Evolutionary conservation across 2,113 vertebrate species (phyloP).

Genomic region (Aptenodytes forsteri): DNA sequence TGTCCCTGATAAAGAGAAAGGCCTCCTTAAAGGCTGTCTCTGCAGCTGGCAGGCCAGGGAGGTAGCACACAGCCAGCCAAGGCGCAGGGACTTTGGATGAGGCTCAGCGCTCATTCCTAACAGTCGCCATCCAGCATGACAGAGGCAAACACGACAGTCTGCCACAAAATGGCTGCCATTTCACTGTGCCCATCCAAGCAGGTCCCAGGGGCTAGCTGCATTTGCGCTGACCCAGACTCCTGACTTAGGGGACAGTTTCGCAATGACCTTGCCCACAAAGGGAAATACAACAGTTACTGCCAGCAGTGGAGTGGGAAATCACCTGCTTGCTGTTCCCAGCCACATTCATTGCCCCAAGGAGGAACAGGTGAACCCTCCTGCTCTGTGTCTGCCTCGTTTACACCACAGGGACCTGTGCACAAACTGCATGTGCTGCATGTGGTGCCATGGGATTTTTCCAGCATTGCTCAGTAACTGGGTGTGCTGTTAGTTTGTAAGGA

Average conservation of each 20-base stretch:
- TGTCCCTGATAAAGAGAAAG: background rate
- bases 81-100: background rate
- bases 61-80: background rate
- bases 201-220: background rate
- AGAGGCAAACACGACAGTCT: rapidly evolving
- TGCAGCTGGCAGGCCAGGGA: rapidly evolving
- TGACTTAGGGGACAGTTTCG: background rate
- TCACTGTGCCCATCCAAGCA: too few species aligned
- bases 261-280: background rate
- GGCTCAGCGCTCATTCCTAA: background rate
- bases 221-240: background rate
- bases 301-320: background rate
- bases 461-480: background rate
- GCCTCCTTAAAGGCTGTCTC: background rate
- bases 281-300: background rate
- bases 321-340: background rate
- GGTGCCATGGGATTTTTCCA: background rate
- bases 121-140: rapidly evolving
- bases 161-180: rapidly evolving
- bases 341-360: background rate
- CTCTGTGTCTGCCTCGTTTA: background rate
- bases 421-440: background rate
- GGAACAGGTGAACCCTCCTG: background rate
- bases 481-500: background rate
- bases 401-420: background rate